Evolutionary conservation across 1,140 invertebrate genomes (phyloP), one percentile per base, ranked within the genome.

Genomic region (Ceratoteleas bidentatus): DNA sequence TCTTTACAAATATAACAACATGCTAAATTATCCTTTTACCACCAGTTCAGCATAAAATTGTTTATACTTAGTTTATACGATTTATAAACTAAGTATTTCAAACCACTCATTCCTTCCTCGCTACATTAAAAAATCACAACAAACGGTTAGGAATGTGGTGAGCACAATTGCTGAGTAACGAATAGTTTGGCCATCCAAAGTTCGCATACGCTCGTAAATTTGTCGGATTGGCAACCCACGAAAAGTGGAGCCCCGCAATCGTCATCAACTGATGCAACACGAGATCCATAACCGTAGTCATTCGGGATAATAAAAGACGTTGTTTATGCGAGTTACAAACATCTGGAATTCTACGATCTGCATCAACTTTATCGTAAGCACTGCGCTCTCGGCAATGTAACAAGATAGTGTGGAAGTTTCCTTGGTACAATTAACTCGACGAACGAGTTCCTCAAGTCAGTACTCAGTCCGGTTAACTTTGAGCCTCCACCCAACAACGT

Each of bases 341-440:
- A 76, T 68, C 57, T 49, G 45, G 64, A 56, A 68, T 62, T 73
- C 32, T 73, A 57, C 69, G 68, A 78, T 78, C 58, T 78, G 60
- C 65, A 64, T 64, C 65, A 43, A 52, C 65, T 78, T 70, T 64
- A 78, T 62, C 75, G 58, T 56, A 56, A 52, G 64, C 32, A 32
- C 56, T 49, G 33, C 64, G 58, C 40, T 56, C 58, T 77, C 57
- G 58, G 47, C 64, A 50, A 24, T 77, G 58, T 70, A 78, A 70
- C 60, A 70, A 78, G 75, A 78, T 78, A 70, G 65, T 36, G 38
- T 53, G 52, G 75, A 70, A 78, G 75, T 78, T 78, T 78, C 75
- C 60, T 73, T 43, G 45, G 74, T 77, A 77, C 65, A 77, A 77
- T 77, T 77, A 77, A 77, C 74, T 69, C 74, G 65, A 70, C 58